Percentiles rank a stretch among this genome's conserved stretches.
Conservation (phyloP, 2,888 invertebrate genomes). For the Calameuta idolon region DNA sequence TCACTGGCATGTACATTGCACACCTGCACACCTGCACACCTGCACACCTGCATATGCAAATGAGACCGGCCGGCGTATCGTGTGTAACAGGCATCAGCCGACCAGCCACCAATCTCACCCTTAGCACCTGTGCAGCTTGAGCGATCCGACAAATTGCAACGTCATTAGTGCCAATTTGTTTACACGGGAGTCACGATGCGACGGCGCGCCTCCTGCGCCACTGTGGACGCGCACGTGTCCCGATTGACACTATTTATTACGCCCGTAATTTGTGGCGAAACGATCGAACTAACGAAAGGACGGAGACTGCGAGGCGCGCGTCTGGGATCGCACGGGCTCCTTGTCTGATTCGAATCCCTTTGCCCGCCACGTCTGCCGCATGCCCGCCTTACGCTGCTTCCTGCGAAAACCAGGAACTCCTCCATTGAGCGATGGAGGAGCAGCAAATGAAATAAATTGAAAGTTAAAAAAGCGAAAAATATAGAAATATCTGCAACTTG, state of each 20-base stretch:
- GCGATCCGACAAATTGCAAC: slow-evolving; percentile 62
- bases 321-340: too few relatives aligned
- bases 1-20: not conserved
- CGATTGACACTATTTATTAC: slow-evolving; percentile 32
- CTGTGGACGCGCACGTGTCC: slow-evolving; percentile 36
- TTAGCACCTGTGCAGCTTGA: slow-evolving; percentile 30
- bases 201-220: slow-evolving; percentile 20
- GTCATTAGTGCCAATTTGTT: slow-evolving; percentile 64
- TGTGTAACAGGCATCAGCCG: slow-evolving; percentile 28
- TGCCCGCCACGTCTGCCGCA: not conserved
- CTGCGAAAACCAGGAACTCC: slow-evolving; percentile 18
- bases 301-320: too few relatives aligned
- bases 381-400: not conserved
- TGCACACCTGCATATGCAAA: slow-evolving; percentile 31
- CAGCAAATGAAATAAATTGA: slow-evolving; percentile 2
- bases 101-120: slow-evolving; percentile 39
- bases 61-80: slow-evolving; percentile 25
- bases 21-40: too few relatives aligned
- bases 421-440: not conserved
- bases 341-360: slow-evolving; percentile 5
- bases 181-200: slow-evolving; percentile 37
- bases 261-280: slow-evolving; percentile 26
- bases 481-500: slow-evolving; percentile 46
- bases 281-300: too few relatives aligned
- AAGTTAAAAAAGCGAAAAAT: slow-evolving; percentile 31